phyloP scores from a whole-genome alignment of 2,113 vertebrate species.

The Callospermophilus lateralis region DNA sequence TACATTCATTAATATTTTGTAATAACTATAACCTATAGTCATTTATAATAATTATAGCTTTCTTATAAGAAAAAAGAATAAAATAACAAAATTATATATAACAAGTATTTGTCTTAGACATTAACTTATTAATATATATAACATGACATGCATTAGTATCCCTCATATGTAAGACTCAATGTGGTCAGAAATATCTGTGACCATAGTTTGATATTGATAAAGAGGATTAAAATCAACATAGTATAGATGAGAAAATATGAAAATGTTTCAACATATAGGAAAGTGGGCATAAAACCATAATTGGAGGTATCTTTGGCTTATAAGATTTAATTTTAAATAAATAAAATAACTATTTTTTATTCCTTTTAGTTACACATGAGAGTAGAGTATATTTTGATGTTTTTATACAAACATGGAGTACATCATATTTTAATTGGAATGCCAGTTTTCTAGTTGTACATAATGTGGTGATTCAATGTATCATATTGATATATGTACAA shows the following conservation, averaged over 20 bases:
- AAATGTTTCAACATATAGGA: neutral
- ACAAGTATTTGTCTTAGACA: neutral
- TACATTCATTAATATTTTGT: neutral
- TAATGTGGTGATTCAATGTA: too few species aligned
- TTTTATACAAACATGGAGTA: too few species aligned
- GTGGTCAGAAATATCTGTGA: neutral
- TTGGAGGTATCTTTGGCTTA: neutral
- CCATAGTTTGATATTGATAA: neutral
- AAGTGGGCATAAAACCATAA: neutral
- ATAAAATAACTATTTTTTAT: too few species aligned
- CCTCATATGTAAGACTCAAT: neutral
- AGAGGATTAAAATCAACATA: neutral
- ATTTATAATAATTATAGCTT: too few species aligned
- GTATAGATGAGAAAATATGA: neutral
- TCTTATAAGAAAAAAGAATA: neutral
- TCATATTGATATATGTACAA: too few species aligned
- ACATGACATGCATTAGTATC: too few species aligned
- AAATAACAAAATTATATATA: neutral
- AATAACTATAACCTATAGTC: neutral
- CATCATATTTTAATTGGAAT: too few species aligned
- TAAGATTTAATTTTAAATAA: neutral
- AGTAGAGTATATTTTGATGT: too few species aligned
- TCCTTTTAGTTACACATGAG: too few species aligned
- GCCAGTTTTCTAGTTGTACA: too few species aligned
- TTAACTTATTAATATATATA: neutral